phyloP scores from a whole-genome alignment of 2,797 vertebrate genomes.

The Allobates femoralis region DNA sequence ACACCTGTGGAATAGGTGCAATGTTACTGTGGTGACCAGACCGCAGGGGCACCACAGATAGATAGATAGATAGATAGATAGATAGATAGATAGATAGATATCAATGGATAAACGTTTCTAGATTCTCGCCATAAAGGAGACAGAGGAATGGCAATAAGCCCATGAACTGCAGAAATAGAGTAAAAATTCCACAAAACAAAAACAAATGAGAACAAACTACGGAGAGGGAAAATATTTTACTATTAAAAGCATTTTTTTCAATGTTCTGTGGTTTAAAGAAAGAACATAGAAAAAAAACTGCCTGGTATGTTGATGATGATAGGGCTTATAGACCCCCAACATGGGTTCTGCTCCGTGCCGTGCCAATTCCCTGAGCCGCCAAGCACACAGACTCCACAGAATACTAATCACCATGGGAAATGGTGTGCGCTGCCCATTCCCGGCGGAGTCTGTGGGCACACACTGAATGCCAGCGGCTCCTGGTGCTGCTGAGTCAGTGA shows the following conservation, averaged over 20 bases:
- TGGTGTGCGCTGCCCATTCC: slow-evolving; percentile 30
- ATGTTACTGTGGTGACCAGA: too few relatives aligned
- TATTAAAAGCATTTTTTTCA: slow-evolving; percentile 26
- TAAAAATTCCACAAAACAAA: slow-evolving; percentile 23
- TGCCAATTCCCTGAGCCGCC: slow-evolving; percentile 32
- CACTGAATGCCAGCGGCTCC: slow-evolving; percentile 35
- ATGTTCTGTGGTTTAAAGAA: slow-evolving; percentile 48
- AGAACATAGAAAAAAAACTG: slow-evolving; percentile 4
- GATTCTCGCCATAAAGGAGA: too few relatives aligned
- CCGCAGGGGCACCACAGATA: too few relatives aligned
- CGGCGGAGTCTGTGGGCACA: slow-evolving; percentile 47
- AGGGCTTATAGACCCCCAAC: slow-evolving; percentile 45
- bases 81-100: neutral
- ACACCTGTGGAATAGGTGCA: too few relatives aligned
- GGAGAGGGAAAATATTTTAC: slow-evolving; percentile 2
- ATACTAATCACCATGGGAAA: slow-evolving; percentile 47
- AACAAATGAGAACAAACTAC: neutral
- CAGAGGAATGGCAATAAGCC: too few relatives aligned
- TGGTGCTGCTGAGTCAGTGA: slow-evolving; percentile 49
- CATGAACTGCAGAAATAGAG: neutral
- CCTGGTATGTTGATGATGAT: slow-evolving; percentile 38
- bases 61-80: neutral
- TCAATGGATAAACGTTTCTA: neutral
- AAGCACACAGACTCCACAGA: slow-evolving; percentile 36
- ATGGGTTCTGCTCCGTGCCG: slow-evolving; percentile 2